phyloP scores from a whole-genome alignment of 1,140 invertebrate species.

The Hylyphantes graminicola region DNA sequence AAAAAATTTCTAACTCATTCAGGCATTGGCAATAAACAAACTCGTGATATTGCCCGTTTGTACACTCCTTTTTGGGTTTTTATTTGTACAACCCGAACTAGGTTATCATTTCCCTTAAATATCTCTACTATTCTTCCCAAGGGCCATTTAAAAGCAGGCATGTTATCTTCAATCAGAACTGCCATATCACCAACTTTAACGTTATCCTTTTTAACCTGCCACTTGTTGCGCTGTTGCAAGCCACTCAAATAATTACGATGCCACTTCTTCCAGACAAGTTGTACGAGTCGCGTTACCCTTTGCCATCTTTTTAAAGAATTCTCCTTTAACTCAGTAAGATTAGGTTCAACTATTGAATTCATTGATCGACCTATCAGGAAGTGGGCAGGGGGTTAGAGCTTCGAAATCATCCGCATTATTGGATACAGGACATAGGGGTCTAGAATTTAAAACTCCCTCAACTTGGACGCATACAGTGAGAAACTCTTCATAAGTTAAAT shows the following conservation, averaged over 20 bases:
- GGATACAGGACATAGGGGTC: conserved; percentile 62
- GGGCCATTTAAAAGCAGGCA: conserved; percentile 3
- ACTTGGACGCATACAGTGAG: conserved; percentile 64
- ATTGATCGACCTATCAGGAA: background rate
- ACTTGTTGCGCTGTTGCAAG: conserved; percentile 13
- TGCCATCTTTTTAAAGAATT: conserved; percentile 17
- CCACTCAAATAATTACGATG: background rate
- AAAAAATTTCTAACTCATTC: background rate
- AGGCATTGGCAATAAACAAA: background rate
- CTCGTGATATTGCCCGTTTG: background rate
- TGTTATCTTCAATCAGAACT: background rate
- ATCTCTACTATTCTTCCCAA: background rate
- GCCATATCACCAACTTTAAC: background rate
- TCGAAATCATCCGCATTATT: conserved; percentile 64
- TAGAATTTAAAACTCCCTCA: conserved; percentile 56
- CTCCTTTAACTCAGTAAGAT: background rate
- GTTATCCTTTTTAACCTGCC: conserved; percentile 7
- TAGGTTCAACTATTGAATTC: too few species aligned
- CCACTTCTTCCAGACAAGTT: conserved; percentile 1
- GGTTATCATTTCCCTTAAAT: background rate
- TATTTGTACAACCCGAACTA: background rate
- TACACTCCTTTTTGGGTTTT: background rate
- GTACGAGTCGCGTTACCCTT: background rate
- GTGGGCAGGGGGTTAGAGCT: conserved; percentile 63
- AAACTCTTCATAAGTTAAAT: conserved; percentile 64